These are phyloP conservation scores for Meloidogyne exigua DNA, from an alignment of 1,140 invertebrate species.

Conservation along the genomic window DNA sequence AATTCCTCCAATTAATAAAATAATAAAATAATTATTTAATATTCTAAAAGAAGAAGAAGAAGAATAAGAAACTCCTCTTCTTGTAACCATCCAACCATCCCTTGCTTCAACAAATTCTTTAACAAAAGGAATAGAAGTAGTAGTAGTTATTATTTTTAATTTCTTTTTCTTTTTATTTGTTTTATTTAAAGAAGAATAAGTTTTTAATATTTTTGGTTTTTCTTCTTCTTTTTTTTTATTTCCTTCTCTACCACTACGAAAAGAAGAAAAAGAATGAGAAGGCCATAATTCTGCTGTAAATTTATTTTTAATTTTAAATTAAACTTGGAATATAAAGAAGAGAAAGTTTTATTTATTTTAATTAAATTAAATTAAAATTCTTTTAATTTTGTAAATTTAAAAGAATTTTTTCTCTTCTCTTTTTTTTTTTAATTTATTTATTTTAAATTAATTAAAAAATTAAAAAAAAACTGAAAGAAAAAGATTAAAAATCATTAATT, in stretches of 20 bases:
- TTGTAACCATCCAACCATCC: neutral
- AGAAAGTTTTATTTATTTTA: too few species aligned
- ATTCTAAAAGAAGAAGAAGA: neutral
- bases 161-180: neutral
- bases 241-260: neutral
- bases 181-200: neutral
- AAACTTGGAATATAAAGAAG: too few species aligned
- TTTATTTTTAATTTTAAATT: neutral
- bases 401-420: too few species aligned
- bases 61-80: neutral
- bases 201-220: neutral
- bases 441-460: too few species aligned
- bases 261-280: neutral
- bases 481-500: too few species aligned
- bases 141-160: neutral
- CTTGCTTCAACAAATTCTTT: neutral
- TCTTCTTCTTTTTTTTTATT: too few species aligned
- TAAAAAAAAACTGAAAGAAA: too few species aligned
- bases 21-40: neutral
- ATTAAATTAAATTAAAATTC: too few species aligned
- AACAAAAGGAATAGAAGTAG: neutral
- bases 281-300: neutral
- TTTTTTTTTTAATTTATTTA: too few species aligned
- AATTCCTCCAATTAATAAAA: neutral
- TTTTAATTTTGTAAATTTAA: too few species aligned